Evolutionary conservation across 2,113 vertebrate species (phyloP).

Genomic region (Riparia riparia): DNA sequence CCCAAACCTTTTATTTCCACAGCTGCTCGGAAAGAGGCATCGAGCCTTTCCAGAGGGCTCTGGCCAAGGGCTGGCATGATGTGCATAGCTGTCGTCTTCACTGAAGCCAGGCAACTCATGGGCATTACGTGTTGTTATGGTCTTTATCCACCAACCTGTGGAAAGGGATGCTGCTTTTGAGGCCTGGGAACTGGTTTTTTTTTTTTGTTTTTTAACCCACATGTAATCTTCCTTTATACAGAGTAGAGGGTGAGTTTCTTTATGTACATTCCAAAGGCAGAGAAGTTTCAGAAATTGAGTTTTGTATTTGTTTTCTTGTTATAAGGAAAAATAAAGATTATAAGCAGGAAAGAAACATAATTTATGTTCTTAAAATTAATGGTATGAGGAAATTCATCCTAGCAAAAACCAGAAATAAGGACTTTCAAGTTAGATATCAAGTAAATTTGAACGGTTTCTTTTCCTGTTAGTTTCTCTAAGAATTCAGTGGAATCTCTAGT

Average conservation of each 20-base stretch:
- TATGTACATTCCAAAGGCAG: neutral
- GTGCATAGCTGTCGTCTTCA: accelerated
- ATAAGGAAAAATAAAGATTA: neutral
- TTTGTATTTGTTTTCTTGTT: neutral
- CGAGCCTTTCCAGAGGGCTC: neutral
- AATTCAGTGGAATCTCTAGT: neutral
- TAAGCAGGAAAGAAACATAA: neutral
- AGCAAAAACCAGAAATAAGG: neutral
- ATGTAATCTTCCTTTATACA: neutral
- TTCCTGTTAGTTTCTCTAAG: neutral
- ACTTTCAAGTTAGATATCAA: neutral
- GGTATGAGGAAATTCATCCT: neutral
- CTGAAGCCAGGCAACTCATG: neutral
- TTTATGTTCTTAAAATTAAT: neutral
- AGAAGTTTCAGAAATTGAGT: neutral
- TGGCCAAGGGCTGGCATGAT: neutral
- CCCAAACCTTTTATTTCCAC: neutral
- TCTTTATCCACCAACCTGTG: neutral
- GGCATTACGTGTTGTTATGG: neutral
- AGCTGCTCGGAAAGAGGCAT: neutral
- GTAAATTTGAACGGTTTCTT: neutral
- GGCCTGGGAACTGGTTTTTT: neutral
- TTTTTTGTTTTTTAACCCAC: neutral
- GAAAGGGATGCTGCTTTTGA: neutral
- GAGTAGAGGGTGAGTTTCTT: neutral